Conservation (phyloP, 2,888 invertebrate species). For the Bugula neritina region DNA sequence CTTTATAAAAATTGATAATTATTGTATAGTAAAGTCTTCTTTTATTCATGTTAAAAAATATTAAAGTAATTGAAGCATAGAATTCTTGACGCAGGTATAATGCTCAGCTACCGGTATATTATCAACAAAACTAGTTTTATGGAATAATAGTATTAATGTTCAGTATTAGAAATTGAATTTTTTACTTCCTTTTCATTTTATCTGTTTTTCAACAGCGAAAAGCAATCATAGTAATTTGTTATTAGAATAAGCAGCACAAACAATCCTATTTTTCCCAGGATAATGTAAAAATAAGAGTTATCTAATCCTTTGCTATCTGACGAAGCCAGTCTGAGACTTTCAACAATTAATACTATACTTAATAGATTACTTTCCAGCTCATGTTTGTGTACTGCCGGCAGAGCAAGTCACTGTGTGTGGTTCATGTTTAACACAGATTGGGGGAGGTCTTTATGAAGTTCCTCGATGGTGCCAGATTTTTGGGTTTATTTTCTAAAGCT, state of each 20-base stretch:
- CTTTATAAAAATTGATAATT: too few species aligned
- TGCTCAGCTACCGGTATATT: too few species aligned
- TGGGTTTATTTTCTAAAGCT: neutral
- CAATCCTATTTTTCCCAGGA: neutral
- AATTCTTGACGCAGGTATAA: too few species aligned
- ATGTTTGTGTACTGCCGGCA: neutral
- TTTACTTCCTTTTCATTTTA: too few species aligned
- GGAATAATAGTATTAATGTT: too few species aligned
- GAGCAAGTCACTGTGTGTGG: neutral
- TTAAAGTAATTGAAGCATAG: too few species aligned
- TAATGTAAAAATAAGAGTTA: conserved; percentile 4
- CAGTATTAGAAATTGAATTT: too few species aligned
- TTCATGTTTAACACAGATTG: neutral
- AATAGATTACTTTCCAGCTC: conserved; percentile 4
- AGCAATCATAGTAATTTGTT: too few species aligned
- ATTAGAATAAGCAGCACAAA: neutral
- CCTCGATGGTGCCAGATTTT: neutral
- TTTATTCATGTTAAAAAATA: too few species aligned
- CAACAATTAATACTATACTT: neutral
- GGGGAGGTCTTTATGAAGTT: neutral
- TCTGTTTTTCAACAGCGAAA: too few species aligned
- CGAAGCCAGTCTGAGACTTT: neutral
- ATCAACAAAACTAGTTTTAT: too few species aligned
- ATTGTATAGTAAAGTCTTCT: too few species aligned
- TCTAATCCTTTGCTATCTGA: neutral